These are phyloP conservation scores for Ctenopoma multispine DNA, from an alignment of 2,797 vertebrate species.

Conservation along the genomic window DNA sequence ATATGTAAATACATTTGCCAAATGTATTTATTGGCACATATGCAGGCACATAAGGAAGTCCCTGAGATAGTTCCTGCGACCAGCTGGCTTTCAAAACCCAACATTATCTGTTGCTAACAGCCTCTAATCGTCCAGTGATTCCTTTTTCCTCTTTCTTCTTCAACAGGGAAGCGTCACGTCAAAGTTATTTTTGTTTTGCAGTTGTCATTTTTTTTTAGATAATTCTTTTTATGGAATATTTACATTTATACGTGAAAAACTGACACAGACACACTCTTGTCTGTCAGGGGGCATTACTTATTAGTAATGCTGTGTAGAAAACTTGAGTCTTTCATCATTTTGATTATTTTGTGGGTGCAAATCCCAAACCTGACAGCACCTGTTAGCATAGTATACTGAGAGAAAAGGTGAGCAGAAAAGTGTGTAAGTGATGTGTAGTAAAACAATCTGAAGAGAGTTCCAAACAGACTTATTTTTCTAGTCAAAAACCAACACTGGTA, in stretches of 20 bases:
- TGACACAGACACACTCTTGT: neutral
- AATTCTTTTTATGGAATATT: neutral
- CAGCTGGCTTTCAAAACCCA: neutral
- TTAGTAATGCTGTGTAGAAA: neutral
- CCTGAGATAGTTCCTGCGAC: neutral
- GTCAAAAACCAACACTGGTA: conserved; percentile 32
- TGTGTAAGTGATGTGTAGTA: conserved; percentile 3
- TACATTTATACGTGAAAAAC: no score
- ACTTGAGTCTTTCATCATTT: neutral
- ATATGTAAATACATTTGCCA: neutral
- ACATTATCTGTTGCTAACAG: neutral
- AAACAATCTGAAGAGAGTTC: conserved; percentile 14
- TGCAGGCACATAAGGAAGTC: neutral
- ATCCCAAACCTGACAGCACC: neutral
- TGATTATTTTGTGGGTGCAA: neutral
- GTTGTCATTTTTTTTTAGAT: neutral
- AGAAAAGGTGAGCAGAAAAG: conserved; percentile 7
- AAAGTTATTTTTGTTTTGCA: neutral
- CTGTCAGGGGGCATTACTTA: neutral
- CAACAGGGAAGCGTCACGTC: neutral
- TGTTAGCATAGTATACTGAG: neutral
- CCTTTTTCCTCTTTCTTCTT: neutral
- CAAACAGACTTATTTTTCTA: no score
- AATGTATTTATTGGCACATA: neutral
- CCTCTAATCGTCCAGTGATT: neutral